A percentile compares a stretch with the other conserved stretches of the same genome.
phyloP scores from a whole-genome alignment of 2,888 invertebrate genomes.

The Ramazzottius varieornatus region DNA sequence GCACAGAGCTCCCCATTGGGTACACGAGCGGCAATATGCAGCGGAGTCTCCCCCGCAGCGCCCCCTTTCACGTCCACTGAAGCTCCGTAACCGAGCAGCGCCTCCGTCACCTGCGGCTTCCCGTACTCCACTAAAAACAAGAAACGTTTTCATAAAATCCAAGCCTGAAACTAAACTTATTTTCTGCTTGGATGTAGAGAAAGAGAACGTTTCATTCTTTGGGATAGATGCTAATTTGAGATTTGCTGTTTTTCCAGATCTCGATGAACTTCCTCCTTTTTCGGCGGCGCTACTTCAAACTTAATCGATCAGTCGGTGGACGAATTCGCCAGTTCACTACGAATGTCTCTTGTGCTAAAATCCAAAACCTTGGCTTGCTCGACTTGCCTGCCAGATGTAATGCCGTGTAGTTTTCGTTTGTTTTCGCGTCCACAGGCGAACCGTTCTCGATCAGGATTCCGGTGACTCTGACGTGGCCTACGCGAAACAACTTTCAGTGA shows the following conservation, averaged over 20 bases:
- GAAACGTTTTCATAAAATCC: no score
- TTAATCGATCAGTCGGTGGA: no score
- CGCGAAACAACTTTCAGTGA: neutral
- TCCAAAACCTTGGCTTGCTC: no score
- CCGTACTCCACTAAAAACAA: conserved; percentile 50
- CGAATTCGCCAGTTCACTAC: no score
- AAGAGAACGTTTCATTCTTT: no score
- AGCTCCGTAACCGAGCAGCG: conserved; percentile 77
- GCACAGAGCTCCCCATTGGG: conserved; percentile 75
- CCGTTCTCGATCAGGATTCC: conserved; percentile 66
- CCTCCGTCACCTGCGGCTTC: conserved; percentile 78
- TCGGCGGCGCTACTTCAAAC: no score
- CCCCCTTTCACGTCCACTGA: conserved; percentile 50
- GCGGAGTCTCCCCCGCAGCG: conserved; percentile 63
- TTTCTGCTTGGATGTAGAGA: no score
- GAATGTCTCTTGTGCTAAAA: no score
- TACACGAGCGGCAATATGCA: conserved; percentile 80
- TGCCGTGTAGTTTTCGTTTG: conserved; percentile 94
- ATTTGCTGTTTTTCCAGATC: no score
- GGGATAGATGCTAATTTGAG: no score
- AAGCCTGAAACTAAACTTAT: no score
- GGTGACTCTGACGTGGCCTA: neutral
- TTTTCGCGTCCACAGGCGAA: conserved; percentile 78
- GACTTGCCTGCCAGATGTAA: conserved; percentile 65
- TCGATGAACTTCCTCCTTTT: no score